Evolutionary conservation across 2,113 vertebrate species (phyloP), one percentile per base, ranked within the genome.

Genomic region (Oreotrochilus melanogaster): DNA sequence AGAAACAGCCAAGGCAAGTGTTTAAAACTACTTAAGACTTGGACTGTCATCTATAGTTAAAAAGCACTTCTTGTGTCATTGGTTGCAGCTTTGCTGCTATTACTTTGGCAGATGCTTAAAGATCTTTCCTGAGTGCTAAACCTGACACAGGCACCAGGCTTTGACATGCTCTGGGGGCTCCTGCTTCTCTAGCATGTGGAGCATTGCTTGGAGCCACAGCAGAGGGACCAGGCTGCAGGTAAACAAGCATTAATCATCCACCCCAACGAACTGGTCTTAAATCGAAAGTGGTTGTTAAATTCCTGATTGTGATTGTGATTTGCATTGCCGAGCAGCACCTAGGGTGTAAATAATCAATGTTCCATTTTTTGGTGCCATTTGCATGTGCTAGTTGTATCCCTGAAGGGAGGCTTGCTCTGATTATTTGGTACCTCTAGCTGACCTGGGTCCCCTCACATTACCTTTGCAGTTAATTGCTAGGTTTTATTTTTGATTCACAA

Each of bases 211-310:
- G 86, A 73, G 35, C 12, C 1, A 1, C 66, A 57, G 67, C 22
- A 28, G 53, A 57, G 50, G 58, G 53, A 82, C 16, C 0, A 3
- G 51, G 15, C 67, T 66, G 35, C 57, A 57, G 45, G 28, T 45
- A 92, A 96, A 75, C 45, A 85, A 42, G 35, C 74, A 70, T 94
- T 88, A 85, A 92, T 95, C 91, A 92, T 81, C 65, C 69, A 67
- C 60, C 80, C 56, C 85, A 67, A 56, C 75, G 70, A 83, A 78
- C 57, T 81, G 73, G 69, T 50, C 58, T 92, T 54, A 67, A 85
- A 30, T 88, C 1, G 11, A 89, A 91, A 74, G 39, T 1, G 7
- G 57, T 78, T 83, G 39, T 88, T 94, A 56, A 85, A 78, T 87
- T 89, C 74, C 78, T 93, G 57, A 64, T 84, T 74, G 74, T 86